Evolutionary conservation across 1,140 invertebrate genomes (phyloP).

Genomic region (Reticulitermes speratus): DNA sequence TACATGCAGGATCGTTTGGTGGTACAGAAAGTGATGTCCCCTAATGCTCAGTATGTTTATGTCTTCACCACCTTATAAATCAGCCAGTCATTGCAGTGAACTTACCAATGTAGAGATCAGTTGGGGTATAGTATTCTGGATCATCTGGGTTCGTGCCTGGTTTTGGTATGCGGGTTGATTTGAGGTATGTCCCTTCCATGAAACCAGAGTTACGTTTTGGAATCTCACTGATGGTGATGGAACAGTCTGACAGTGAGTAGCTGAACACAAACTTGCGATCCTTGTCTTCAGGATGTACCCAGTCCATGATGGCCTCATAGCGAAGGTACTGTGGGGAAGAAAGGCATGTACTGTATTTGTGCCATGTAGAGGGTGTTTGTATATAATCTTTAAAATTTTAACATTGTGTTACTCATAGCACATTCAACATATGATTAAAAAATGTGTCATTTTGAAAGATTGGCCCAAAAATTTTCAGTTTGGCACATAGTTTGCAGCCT

Average conservation of each 20-base stretch:
- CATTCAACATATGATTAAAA: too few species aligned
- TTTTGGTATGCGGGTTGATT: slow-evolving; percentile 65
- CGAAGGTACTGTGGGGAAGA: slow-evolving; percentile 50
- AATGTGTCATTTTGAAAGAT: too few species aligned
- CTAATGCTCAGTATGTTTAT: too few species aligned
- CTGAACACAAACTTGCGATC: slow-evolving; percentile 63
- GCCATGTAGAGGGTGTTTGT: too few species aligned
- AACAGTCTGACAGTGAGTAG: slow-evolving; percentile 64
- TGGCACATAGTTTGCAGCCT: too few species aligned
- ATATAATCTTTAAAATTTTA: too few species aligned
- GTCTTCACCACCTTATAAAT: too few species aligned
- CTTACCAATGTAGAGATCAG: slow-evolving; percentile 61
- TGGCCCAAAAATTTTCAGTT: too few species aligned
- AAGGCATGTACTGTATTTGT: not conserved
- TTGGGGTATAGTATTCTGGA: slow-evolving; percentile 63
- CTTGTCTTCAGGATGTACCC: slow-evolving; percentile 65
- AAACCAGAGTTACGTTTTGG: slow-evolving; percentile 66
- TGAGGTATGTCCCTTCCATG: slow-evolving; percentile 68
- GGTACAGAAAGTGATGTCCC: too few species aligned
- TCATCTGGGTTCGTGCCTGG: slow-evolving; percentile 59
- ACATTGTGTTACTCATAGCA: too few species aligned
- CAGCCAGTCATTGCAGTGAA: not conserved
- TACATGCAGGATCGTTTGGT: too few species aligned
- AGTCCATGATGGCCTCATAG: slow-evolving; percentile 64
- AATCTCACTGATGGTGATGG: slow-evolving; percentile 61